Percentiles rank a stretch among this genome's conserved stretches.
phyloP scores from a whole-genome alignment of 2,888 invertebrate species.

The Mythimna loreyi region DNA sequence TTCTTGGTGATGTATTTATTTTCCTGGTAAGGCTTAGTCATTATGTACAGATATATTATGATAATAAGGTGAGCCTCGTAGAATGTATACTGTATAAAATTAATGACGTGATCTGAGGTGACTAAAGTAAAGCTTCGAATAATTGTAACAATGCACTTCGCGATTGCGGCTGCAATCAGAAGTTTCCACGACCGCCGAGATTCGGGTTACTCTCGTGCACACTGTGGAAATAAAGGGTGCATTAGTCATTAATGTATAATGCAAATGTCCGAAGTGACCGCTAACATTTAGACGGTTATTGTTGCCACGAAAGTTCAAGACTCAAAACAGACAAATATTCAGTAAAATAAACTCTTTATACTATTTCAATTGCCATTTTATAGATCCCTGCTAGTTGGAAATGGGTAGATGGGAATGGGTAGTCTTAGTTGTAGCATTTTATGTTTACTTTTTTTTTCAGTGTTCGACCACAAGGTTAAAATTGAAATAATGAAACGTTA shows the following conservation, averaged over 20 bases:
- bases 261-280: background rate
- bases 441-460: slow-evolving; percentile 3
- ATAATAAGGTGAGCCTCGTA: slow-evolving; percentile 68
- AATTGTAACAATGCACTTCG: slow-evolving; percentile 52
- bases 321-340: slow-evolving; percentile 2
- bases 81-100: slow-evolving; percentile 69
- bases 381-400: background rate
- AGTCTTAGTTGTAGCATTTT: slow-evolving; percentile 24
- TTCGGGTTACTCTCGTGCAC: slow-evolving; percentile 92
- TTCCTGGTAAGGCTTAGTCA: slow-evolving; percentile 59
- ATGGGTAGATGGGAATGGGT: background rate
- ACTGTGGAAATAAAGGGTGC: slow-evolving; percentile 82
- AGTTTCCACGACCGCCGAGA: slow-evolving; percentile 87
- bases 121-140: slow-evolving; percentile 68
- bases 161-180: slow-evolving; percentile 77
- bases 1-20: slow-evolving; percentile 38
- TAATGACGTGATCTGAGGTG: slow-evolving; percentile 69
- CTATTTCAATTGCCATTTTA: background rate
- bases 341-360: background rate
- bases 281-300: background rate
- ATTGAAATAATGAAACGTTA: background rate
- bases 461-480: background rate
- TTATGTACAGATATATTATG: slow-evolving; percentile 61
- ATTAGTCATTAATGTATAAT: slow-evolving; percentile 9
- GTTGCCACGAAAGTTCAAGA: background rate